phyloP scores from a whole-genome alignment of 2,113 vertebrate species.

The Cyprinodon variegatus region DNA sequence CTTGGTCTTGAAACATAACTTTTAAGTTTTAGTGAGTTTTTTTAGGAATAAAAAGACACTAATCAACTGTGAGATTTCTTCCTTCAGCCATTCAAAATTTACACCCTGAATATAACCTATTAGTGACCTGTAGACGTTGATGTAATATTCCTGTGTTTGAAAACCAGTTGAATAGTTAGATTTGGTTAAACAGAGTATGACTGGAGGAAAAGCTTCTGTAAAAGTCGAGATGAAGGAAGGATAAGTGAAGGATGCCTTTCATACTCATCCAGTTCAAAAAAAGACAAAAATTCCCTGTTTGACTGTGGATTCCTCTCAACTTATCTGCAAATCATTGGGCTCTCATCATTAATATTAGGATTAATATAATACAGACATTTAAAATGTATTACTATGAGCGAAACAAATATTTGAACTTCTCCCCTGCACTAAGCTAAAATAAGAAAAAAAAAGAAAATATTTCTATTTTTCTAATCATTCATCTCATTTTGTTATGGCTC shows the following conservation, averaged over 20 bases:
- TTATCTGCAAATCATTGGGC: neutral
- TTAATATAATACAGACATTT: no score
- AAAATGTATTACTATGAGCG: no score
- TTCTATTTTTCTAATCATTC: no score
- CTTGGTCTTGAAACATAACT: slow-evolving; percentile 51
- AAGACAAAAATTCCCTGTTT: neutral
- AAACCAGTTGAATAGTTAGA: neutral
- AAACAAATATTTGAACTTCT: no score
- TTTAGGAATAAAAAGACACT: neutral
- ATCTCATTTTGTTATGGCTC: no score
- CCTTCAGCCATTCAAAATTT: neutral
- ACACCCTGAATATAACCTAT: neutral
- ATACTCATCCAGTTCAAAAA: neutral
- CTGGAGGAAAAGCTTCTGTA: neutral
- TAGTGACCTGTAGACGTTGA: neutral
- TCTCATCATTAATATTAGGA: neutral
- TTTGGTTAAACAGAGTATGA: neutral
- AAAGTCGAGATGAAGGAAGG: neutral
- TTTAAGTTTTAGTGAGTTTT: slow-evolving; percentile 15
- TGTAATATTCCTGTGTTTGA: neutral
- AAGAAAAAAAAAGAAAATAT: no score
- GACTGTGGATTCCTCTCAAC: no score
- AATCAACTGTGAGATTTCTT: neutral
- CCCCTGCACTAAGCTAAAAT: no score
- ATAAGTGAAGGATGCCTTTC: neutral